phyloP scores from a whole-genome alignment of 2,797 vertebrate genomes.

The Fringilla coelebs region DNA sequence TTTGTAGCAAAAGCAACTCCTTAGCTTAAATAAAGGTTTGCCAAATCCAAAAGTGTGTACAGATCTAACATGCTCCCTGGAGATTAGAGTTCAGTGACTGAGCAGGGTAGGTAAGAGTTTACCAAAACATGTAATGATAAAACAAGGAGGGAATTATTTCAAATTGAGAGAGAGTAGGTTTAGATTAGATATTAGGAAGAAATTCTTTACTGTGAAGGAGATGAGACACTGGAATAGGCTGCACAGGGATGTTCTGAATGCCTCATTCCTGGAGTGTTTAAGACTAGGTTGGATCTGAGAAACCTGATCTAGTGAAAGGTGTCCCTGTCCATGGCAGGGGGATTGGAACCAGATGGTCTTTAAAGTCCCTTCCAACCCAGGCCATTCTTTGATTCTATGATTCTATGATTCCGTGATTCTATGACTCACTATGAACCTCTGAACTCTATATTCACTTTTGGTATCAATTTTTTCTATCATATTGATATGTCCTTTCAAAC shows the following conservation, averaged over 20 bases:
- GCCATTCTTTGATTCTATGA: neutral
- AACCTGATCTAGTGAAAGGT: neutral
- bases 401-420: neutral
- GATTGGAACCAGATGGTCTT: no score
- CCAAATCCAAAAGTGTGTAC: neutral
- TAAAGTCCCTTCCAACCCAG: neutral
- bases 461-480: neutral
- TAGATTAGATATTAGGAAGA: neutral
- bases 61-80: neutral
- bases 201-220: neutral
- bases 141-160: neutral
- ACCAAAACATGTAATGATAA: neutral
- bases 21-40: neutral
- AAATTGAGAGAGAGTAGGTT: neutral
- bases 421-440: neutral
- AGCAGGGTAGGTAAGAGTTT: neutral
- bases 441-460: neutral
- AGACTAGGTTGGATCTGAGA: neutral
- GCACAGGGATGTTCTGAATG: neutral
- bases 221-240: neutral
- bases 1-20: neutral
- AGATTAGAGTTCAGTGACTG: neutral
- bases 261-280: neutral
- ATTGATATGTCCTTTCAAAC: neutral
- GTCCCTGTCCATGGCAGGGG: neutral